Conservation (phyloP, 2,888 invertebrate genomes). For the Unio pictorum region DNA sequence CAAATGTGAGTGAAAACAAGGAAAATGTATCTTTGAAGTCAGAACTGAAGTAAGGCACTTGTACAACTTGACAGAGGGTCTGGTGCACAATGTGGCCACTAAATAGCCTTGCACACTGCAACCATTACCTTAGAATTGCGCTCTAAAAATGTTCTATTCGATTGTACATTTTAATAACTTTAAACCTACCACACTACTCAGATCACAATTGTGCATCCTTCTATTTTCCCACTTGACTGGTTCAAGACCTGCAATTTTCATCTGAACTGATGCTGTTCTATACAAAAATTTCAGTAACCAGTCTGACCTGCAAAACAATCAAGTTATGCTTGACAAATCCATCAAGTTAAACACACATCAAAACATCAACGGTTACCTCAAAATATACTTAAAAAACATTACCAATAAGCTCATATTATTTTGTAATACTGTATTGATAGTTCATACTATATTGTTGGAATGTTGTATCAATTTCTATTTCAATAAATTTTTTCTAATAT, state of each 20-base stretch:
- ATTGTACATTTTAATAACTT: too few relatives aligned
- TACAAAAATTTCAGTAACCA: conserved; percentile 80
- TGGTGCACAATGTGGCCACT: not conserved
- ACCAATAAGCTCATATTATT: not conserved
- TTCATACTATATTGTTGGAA: too few relatives aligned
- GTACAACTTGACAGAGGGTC: not conserved
- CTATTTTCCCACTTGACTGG: conserved; percentile 74
- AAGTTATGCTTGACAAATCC: not conserved
- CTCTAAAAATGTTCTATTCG: too few relatives aligned
- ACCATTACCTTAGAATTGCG: too few relatives aligned
- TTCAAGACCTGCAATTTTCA: conserved; percentile 77
- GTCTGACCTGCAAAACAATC: conserved; percentile 73
- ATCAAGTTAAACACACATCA: not conserved
- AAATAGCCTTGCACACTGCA: too few relatives aligned
- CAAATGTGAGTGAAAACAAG: too few relatives aligned
- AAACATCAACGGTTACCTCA: not conserved
- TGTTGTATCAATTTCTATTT: too few relatives aligned
- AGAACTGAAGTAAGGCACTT: too few relatives aligned
- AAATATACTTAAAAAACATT: not conserved
- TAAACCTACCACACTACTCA: conserved; percentile 75
- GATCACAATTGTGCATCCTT: conserved; percentile 77
- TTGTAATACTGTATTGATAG: not conserved
- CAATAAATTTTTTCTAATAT: too few relatives aligned
- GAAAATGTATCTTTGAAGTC: too few relatives aligned
- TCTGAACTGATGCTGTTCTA: conserved; percentile 77